These are phyloP conservation scores for Branchellion lobata DNA, from an alignment of 2,888 invertebrate species.

Conservation along the genomic window DNA sequence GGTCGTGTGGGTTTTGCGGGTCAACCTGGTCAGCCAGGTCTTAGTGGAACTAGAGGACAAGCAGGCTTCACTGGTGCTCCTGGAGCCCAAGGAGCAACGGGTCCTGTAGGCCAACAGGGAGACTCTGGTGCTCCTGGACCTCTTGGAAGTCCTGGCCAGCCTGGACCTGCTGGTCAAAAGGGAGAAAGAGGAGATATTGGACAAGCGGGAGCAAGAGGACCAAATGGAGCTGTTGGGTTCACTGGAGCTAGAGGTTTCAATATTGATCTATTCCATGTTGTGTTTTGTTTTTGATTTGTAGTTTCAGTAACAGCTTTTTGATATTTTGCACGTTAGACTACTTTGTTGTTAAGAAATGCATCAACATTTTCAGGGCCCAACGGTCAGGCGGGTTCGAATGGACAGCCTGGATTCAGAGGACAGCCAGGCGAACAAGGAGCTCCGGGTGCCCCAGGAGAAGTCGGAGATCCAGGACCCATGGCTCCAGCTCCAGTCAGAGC, in stretches of 20 bases:
- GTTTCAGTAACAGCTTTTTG: too few species aligned
- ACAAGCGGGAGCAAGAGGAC: conserved; percentile 38
- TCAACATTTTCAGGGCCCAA: neutral
- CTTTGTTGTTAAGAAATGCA: too few species aligned
- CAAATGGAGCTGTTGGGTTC: conserved; percentile 6
- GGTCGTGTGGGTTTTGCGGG: neutral
- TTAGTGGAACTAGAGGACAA: conserved; percentile 20
- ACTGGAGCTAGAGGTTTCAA: conserved; percentile 46
- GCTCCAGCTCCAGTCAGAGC: conserved; percentile 15
- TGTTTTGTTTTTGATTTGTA: too few species aligned
- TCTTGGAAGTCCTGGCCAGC: conserved; percentile 38
- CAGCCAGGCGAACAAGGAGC: conserved; percentile 36
- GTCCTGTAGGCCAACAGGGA: conserved; percentile 16
- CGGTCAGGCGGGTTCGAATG: conserved; percentile 43
- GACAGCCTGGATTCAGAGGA: conserved; percentile 40
- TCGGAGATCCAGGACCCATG: conserved; percentile 32
- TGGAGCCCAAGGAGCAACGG: conserved; percentile 27
- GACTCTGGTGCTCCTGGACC: conserved; percentile 33
- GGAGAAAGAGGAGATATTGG: conserved; percentile 42
- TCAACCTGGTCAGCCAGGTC: conserved; percentile 23
- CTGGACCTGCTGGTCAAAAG: conserved; percentile 12
- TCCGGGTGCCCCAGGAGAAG: conserved; percentile 19
- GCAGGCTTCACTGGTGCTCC: conserved; percentile 18
- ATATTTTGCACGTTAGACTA: too few species aligned
- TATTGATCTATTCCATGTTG: conserved; percentile 33